Conservation (phyloP, 2,888 invertebrate species). For the Drosophila parthenogenetica region DNA sequence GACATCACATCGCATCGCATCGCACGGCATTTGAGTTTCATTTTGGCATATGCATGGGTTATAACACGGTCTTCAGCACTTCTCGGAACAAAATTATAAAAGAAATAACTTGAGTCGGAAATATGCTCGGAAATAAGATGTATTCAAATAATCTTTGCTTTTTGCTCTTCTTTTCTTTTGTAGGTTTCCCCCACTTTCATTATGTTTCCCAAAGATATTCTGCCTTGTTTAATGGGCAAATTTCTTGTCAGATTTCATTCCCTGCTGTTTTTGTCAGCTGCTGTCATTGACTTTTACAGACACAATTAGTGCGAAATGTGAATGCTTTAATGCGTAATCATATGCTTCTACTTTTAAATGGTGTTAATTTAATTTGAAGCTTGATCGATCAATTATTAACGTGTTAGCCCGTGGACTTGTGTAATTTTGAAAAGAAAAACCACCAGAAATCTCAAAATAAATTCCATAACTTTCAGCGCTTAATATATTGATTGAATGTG, state of each 20-base stretch:
- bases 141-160: slow-evolving; percentile 46
- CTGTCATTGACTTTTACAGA: slow-evolving; percentile 52
- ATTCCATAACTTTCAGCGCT: slow-evolving; percentile 33
- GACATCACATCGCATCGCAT: slow-evolving; percentile 19
- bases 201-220: slow-evolving; percentile 9
- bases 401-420: not conserved
- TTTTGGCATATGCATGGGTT: slow-evolving; percentile 30
- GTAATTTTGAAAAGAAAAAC: not conserved
- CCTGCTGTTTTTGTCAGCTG: slow-evolving; percentile 31
- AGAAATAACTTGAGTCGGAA: slow-evolving; percentile 54
- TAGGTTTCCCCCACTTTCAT: not conserved
- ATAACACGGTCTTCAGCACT: slow-evolving; percentile 6
- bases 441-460: slow-evolving; percentile 1
- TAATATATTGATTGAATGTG: slow-evolving; percentile 52
- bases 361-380: not conserved
- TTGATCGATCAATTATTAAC: not conserved
- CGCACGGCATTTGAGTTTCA: slow-evolving; percentile 26
- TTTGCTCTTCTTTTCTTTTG: not conserved
- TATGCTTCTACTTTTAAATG: no score
- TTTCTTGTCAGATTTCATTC: slow-evolving; percentile 36
- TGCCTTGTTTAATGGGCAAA: slow-evolving; percentile 23
- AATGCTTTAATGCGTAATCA: slow-evolving; percentile 5
- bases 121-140: slow-evolving; percentile 49
- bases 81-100: slow-evolving; percentile 42
- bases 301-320: slow-evolving; percentile 37